Percentiles rank a stretch among this genome's conserved stretches.
Evolutionary conservation across 2,113 vertebrate species (phyloP).

Genomic region (Tor tambroides): DNA sequence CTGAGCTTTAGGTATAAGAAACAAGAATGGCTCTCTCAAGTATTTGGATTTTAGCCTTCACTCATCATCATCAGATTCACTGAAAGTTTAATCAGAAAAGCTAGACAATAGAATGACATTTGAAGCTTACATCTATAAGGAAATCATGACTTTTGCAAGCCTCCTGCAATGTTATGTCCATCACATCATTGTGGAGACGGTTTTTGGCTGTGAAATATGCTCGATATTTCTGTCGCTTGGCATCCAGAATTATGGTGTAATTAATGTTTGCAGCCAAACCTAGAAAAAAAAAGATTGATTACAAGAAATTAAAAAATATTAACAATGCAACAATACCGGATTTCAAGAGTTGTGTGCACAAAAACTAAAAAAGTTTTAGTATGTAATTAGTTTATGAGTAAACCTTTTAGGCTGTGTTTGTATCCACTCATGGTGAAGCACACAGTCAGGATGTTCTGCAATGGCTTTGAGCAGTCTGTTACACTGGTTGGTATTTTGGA

Average conservation of each 20-base stretch:
- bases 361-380: not conserved
- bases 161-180: rapidly evolving
- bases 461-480: conserved; percentile 46
- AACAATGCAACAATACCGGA: not conserved
- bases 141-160: not conserved
- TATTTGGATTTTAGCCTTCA: not conserved
- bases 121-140: conserved; percentile 63
- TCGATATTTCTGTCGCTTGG: conserved; percentile 66
- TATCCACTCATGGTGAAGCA: conserved; percentile 68
- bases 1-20: not conserved
- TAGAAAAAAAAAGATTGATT: not conserved
- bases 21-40: not conserved
- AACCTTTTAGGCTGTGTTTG: conserved; percentile 55
- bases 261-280: conserved; percentile 64
- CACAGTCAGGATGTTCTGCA: conserved; percentile 26
- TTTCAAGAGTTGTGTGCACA: not conserved
- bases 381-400: not conserved
- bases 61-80: not conserved
- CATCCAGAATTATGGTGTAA: conserved; percentile 71
- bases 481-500: conserved; percentile 61
- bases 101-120: not conserved
- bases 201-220: conserved; percentile 61
- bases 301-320: not conserved
- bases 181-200: not conserved
- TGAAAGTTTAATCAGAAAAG: not conserved